Evolutionary conservation across 1,140 invertebrate species (phyloP).

Genomic region (Lucilia cuprina): DNA sequence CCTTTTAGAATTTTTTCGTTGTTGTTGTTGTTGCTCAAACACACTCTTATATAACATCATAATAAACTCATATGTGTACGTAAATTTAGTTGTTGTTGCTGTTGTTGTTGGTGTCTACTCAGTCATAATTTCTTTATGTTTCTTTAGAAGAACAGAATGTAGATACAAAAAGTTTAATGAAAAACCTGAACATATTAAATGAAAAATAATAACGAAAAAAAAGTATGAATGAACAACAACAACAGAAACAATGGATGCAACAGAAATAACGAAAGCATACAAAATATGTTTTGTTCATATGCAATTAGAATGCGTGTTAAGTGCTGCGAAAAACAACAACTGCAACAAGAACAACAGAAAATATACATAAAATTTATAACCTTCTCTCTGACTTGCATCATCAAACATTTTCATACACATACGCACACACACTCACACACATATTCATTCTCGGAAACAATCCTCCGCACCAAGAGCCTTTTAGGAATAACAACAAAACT

Average conservation of each 20-base stretch:
- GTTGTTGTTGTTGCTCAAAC: neutral
- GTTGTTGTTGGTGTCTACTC: neutral
- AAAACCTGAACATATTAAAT: neutral
- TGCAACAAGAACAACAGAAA: no score
- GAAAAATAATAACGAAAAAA: neutral
- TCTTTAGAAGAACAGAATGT: neutral
- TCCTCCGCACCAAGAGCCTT: neutral
- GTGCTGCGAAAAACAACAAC: neutral
- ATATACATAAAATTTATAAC: neutral
- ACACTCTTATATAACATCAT: neutral
- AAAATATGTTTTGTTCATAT: slow-evolving; percentile 2
- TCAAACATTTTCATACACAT: neutral
- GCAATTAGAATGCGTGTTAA: slow-evolving; percentile 17
- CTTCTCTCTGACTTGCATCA: neutral
- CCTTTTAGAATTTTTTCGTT: neutral
- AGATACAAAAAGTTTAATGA: neutral
- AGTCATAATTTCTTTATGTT: neutral
- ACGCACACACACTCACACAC: no score
- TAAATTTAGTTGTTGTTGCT: slow-evolving; percentile 2
- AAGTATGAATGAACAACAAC: neutral
- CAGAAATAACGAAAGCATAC: neutral
- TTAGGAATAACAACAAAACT: neutral
- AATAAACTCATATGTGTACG: neutral
- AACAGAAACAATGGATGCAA: neutral
- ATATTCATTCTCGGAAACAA: neutral